Base-by-base conservation (phyloP, 1,140 invertebrate genomes). In the Ostrea edulis region DNA sequence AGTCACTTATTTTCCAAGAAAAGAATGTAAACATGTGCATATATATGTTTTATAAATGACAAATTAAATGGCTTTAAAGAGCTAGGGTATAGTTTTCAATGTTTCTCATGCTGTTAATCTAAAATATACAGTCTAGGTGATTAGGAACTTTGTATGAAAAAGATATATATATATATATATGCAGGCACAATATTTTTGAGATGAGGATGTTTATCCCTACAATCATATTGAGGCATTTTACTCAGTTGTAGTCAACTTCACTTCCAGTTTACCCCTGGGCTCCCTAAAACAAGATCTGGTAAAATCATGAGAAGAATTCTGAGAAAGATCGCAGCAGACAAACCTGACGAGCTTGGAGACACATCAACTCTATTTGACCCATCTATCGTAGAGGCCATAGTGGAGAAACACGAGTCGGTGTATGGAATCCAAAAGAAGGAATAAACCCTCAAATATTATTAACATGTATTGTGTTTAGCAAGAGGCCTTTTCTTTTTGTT, bases 331-430 rank as follows among this genome's bases (percentile, higher is more conserved):
- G 94, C 94, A n/a, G 91, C 92, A 9, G 90, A 93, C 84, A 89
- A 95, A 82, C 84, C 89, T 2, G 92, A 94, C 82, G 97, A 99
- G 89, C 96, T 99, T 71, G 99, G 99, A 7, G 99, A 99, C 94
- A 97, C 97, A 0, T 98, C 97, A 14, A 99, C 99, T 0, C 95
- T 99, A 81, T 98, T 98, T 62, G 98, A 99, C 92, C 97, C 98
- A 89, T 95, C 95, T 7, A 96, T 99, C 87, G 97, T 99, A 0
- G 93, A 94, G 8, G 84, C 86, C 53, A 91, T 94, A 9, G 90
- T 93, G 8, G 65, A 92, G 17, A 91, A 91, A 81, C 93, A 93
- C 87, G 82, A 77, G 9, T 8, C 22, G 8, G 68, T 77, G 2
- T 77, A 77, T 12, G 68, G 68, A 77, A 35, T 5, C 35, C 35